Conservation (phyloP, 2,888 invertebrate species). For the Sceliomorpha sp. region DNA sequence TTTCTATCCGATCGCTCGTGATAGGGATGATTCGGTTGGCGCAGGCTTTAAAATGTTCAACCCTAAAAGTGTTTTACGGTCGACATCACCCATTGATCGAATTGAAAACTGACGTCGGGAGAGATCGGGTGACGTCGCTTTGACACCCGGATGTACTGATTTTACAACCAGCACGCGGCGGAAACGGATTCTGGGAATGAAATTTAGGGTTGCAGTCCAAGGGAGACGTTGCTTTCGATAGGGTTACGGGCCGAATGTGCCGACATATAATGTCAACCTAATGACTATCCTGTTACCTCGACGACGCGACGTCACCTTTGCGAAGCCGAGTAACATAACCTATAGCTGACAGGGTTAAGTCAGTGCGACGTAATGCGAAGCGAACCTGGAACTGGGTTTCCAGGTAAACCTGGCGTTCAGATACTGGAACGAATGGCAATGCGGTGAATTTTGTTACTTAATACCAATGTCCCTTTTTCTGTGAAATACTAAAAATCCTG, state of each 20-base stretch:
- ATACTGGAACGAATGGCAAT: too few species aligned
- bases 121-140: slow-evolving; percentile 75
- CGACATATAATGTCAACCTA: slow-evolving; percentile 52
- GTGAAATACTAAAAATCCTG: too few species aligned
- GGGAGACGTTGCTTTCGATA: slow-evolving; percentile 37
- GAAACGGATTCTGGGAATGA: slow-evolving; percentile 78
- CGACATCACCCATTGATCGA: slow-evolving; percentile 79
- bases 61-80: slow-evolving; percentile 80
- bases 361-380: slow-evolving; percentile 25
- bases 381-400: slow-evolving; percentile 59
- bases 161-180: slow-evolving; percentile 79
- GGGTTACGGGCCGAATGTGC: slow-evolving; percentile 43
- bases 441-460: too few species aligned
- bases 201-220: slow-evolving; percentile 71
- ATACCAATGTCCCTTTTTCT: too few species aligned
- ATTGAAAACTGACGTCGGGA: slow-evolving; percentile 77
- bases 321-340: slow-evolving; percentile 31
- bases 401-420: slow-evolving; percentile 61
- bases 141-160: slow-evolving; percentile 80
- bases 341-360: slow-evolving; percentile 56
- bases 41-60: slow-evolving; percentile 77
- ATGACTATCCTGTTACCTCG: slow-evolving; percentile 61
- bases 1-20: slow-evolving; percentile 35
- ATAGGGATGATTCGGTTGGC: slow-evolving; percentile 58
- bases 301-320: slow-evolving; percentile 37